These are phyloP conservation scores for Seriola dumerili DNA, from an alignment of 2,113 vertebrate genomes.

Conservation along the genomic window DNA sequence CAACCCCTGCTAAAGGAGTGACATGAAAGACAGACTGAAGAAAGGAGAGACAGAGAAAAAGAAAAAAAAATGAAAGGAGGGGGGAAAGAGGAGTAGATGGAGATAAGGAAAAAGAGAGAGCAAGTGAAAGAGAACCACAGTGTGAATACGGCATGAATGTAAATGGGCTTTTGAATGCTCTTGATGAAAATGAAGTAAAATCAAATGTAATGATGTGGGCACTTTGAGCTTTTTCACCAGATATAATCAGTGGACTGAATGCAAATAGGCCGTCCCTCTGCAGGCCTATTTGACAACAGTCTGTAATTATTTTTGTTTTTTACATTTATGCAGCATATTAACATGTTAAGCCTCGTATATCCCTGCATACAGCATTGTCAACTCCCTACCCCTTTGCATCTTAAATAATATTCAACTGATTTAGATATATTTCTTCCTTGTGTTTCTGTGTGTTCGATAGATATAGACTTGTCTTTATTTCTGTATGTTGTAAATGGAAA, in stretches of 20 bases:
- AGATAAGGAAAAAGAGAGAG: slow-evolving; percentile 18
- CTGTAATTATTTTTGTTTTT: neutral
- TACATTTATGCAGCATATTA: slow-evolving; percentile 4
- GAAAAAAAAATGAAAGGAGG: neutral
- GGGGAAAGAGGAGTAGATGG: slow-evolving; percentile 17
- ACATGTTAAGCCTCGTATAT: neutral
- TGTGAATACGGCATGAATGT: slow-evolving; percentile 60
- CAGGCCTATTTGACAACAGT: slow-evolving; percentile 3
- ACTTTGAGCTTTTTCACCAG: slow-evolving; percentile 50
- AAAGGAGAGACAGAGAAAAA: slow-evolving; percentile 32
- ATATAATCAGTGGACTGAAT: slow-evolving; percentile 40
- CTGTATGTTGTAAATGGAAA: slow-evolving; percentile 24
- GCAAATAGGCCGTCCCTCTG: slow-evolving; percentile 12
- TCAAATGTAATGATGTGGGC: slow-evolving; percentile 44
- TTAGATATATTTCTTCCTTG: neutral
- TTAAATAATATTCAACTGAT: neutral
- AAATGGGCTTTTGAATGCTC: slow-evolving; percentile 56
- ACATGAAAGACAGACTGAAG: slow-evolving; percentile 60
- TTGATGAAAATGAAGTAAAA: slow-evolving; percentile 65
- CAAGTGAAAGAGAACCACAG: slow-evolving; percentile 25
- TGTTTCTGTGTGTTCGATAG: slow-evolving; percentile 3
- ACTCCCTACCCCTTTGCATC: neutral
- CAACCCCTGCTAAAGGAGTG: slow-evolving; percentile 42
- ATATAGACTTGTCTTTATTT: neutral
- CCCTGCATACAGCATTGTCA: neutral